phyloP scores from a whole-genome alignment of 2,797 vertebrate genomes.

The Champsocephalus esox region DNA sequence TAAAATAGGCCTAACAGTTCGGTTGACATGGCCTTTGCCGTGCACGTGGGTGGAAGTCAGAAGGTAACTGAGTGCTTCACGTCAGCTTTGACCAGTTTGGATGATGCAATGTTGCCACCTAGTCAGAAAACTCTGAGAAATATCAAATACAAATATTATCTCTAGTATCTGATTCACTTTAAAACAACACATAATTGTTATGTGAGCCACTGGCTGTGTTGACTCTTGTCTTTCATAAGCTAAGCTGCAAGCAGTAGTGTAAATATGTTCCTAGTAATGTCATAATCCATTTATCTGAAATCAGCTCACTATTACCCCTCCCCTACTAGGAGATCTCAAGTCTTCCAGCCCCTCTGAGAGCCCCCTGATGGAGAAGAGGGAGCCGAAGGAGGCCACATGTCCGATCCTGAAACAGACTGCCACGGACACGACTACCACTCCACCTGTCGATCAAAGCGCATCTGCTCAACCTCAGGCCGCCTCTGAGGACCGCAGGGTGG shows the following conservation, averaged over 20 bases:
- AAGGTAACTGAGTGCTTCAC: neutral
- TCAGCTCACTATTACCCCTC: conserved; percentile 29
- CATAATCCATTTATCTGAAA: conserved; percentile 57
- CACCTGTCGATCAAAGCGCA: conserved; percentile 49
- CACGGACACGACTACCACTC: conserved; percentile 77
- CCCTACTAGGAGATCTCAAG: conserved; percentile 89
- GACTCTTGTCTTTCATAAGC: conserved; percentile 29
- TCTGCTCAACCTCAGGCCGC: conserved; percentile 35
- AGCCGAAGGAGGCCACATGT: conserved; percentile 76
- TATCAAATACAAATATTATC: conserved; percentile 4
- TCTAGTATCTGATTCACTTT: conserved; percentile 32
- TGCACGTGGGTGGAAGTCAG: conserved; percentile 7
- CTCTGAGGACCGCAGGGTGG: conserved; percentile 88
- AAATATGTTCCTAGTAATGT: conserved; percentile 53
- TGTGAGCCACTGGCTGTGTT: conserved; percentile 19
- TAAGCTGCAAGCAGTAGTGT: conserved; percentile 32
- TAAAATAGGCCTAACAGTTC: conserved; percentile 56
- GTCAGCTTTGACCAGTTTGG: conserved; percentile 19
- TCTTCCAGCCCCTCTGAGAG: conserved; percentile 93
- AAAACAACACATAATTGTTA: conserved; percentile 41
- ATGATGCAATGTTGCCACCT: conserved; percentile 27
- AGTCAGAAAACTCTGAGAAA: conserved; percentile 3
- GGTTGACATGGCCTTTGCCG: conserved; percentile 44
- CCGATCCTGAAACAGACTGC: conserved; percentile 88
- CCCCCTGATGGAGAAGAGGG: conserved; percentile 92